Base-by-base conservation (phyloP, 2,888 invertebrate species). In the Agriotes lineatus region DNA sequence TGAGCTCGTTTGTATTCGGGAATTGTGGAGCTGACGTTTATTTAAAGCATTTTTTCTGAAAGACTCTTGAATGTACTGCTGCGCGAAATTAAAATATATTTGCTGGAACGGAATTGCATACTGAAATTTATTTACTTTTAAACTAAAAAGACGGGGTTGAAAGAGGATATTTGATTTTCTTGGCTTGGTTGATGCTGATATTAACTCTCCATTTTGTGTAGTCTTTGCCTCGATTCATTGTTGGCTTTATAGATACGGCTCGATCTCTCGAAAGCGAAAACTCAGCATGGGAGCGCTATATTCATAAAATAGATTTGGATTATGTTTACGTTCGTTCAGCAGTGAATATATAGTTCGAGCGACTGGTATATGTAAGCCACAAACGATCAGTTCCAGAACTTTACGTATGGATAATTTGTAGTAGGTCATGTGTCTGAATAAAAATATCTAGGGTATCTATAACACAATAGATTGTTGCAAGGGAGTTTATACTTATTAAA, bases 81-180 rank as follows among this genome's bases (percentile, higher is more conserved):
- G 35, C 42, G 44, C 25, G n/a, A 61, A 61, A 61, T 61, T 48
- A 61, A 61, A 61, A 61, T 39, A 50, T 22, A 35, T 61, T 37
- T 50, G 22, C 35, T 25, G 37, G 12, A 39, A 61, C 45, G 61
- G 39, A 61, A 45, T 59, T 59, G 30, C 44, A 45, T 12, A 45
- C 30, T 9, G 18, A 44, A 59, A 59, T 44, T 45, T 59, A 45
- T 59, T 44, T 33, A 59, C 44, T 45, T 59, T 59, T 45, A 59
- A 59, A 42, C 44, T 14, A 42, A 59, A 58, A 59, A 44, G 45
- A 33, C 44, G 20, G 25, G 12, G 12, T 16, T 45, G 44, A 7
- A 25, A 25, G 44, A 58, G 44, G 58, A 58, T 58, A 58, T 59
- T 59, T n/a, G 33, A 59, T 59, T 59, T 45, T 19, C 44, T 16